These are phyloP conservation scores for Sphaeramia orbicularis DNA, from an alignment of 2,797 vertebrate genomes.

Conservation along the genomic window DNA sequence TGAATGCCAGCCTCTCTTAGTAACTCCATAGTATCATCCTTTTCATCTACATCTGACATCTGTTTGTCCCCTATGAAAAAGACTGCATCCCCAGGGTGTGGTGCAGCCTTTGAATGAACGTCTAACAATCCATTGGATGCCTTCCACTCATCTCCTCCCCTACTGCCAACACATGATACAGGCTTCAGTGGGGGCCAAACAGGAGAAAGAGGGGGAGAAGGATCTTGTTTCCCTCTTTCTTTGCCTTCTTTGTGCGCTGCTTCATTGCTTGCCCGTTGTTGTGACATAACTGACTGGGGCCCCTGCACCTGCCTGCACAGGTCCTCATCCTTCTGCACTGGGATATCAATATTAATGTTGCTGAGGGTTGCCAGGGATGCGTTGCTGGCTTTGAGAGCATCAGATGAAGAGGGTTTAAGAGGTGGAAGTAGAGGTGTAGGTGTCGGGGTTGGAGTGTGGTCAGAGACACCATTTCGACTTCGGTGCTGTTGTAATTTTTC, in stretches of 20 bases:
- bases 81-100: constrained; percentile 45
- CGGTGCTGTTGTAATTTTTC: constrained; percentile 79
- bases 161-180: constrained; percentile 53
- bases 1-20: constrained; percentile 74
- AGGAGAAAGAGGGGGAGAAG: constrained; percentile 35
- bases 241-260: constrained; percentile 56
- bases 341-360: constrained; percentile 88
- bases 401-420: constrained; percentile 61
- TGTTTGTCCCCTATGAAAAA: constrained; percentile 53
- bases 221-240: constrained; percentile 66
- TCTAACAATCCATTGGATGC: constrained; percentile 54
- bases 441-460: constrained; percentile 52
- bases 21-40: constrained; percentile 83
- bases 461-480: constrained; percentile 53
- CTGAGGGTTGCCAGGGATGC: constrained; percentile 89
- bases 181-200: constrained; percentile 48
- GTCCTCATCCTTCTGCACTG: constrained; percentile 67
- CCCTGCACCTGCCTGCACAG: constrained; percentile 46
- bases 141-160: constrained; percentile 61
- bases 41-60: constrained; percentile 56
- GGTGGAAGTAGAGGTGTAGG: constrained; percentile 26
- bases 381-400: constrained; percentile 67
- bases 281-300: constrained; percentile 53
- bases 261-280: constrained; percentile 27
- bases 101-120: constrained; percentile 49